Evolutionary conservation across 1,140 invertebrate genomes (phyloP).

Genomic region (Antheraea mylitta): DNA sequence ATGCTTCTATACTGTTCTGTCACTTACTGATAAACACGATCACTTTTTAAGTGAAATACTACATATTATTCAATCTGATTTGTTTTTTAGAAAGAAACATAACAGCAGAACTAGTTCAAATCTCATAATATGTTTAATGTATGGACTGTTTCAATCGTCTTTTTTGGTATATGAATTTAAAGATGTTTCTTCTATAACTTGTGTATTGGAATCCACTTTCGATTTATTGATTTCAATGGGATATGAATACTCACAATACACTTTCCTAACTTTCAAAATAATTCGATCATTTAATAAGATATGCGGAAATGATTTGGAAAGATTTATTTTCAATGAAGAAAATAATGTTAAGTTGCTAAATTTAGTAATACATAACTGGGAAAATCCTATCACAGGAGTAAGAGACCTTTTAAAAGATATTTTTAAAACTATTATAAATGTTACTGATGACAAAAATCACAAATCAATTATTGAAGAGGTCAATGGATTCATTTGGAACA

Average conservation of each 20-base stretch:
- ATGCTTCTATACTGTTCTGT: constrained; percentile 52
- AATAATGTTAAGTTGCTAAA: constrained; percentile 53
- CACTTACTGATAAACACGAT: constrained; percentile 33
- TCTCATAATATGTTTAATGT: constrained; percentile 47
- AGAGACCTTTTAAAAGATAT: constrained; percentile 64
- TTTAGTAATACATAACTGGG: constrained; percentile 74
- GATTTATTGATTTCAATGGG: constrained; percentile 47
- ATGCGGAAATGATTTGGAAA: constrained; percentile 43
- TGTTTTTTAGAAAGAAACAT: constrained; percentile 22
- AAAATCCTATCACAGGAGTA: constrained; percentile 70
- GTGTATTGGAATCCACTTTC: constrained; percentile 40
- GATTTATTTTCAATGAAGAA: constrained; percentile 38
- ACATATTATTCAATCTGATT: constrained; percentile 36
- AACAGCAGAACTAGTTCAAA: constrained; percentile 20
- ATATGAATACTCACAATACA: constrained; percentile 68
- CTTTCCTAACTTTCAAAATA: constrained; percentile 67
- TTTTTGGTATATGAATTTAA: constrained; percentile 39
- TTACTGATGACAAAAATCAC: constrained; percentile 37
- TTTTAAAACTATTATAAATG: constrained; percentile 50
- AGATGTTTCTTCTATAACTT: constrained; percentile 20
- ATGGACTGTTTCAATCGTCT: constrained; percentile 71
- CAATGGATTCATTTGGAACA: constrained; percentile 71
- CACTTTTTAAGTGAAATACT: constrained; percentile 38
- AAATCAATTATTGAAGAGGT: constrained; percentile 48
- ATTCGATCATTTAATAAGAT: constrained; percentile 62